Percentiles rank a stretch among this genome's conserved stretches.
Conservation (phyloP, 2,888 invertebrate genomes). For the Ceriagrion tenellum region DNA sequence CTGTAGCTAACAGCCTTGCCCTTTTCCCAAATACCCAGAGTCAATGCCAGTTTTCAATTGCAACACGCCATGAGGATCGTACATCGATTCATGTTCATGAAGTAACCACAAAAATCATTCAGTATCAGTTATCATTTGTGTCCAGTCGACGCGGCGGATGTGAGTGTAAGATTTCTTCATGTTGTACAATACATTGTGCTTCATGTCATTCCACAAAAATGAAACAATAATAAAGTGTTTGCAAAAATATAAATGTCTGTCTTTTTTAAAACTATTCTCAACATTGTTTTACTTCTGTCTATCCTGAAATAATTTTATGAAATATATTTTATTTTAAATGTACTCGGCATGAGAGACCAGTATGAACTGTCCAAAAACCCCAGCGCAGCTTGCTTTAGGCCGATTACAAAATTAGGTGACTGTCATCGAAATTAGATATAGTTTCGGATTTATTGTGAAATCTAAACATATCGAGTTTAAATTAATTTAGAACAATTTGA, state of each 20-base stretch:
- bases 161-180: constrained; percentile 65
- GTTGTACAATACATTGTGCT: constrained; percentile 63
- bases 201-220: constrained; percentile 63
- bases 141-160: constrained; percentile 59
- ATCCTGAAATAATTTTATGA: no score
- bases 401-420: no score
- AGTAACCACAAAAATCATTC: constrained; percentile 4
- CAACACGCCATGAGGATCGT: background rate
- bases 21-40: background rate
- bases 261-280: background rate
- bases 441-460: no score
- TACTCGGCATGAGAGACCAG: no score
- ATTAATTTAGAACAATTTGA: no score
- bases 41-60: background rate
- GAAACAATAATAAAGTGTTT: constrained; percentile 63
- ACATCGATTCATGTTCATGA: background rate
- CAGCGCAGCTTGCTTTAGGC: no score
- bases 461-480: no score
- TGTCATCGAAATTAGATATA: no score
- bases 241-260: background rate
- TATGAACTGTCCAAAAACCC: no score
- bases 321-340: no score
- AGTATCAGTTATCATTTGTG: background rate
- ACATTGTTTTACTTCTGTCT: no score
- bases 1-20: background rate